phyloP scores from a whole-genome alignment of 2,113 vertebrate species.

The Crotalus horridus region DNA sequence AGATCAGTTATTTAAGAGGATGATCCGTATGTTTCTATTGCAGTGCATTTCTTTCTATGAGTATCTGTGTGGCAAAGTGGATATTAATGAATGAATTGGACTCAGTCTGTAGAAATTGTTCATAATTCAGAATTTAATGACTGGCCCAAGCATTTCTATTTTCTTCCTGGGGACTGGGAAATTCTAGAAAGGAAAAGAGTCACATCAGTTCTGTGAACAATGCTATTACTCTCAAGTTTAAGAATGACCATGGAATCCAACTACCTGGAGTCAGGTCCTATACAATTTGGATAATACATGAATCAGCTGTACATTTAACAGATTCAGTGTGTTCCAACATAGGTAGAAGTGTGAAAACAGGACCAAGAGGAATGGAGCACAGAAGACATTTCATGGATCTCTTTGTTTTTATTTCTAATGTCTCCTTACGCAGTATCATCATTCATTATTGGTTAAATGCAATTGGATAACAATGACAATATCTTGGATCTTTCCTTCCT shows the following conservation, averaged over 20 bases:
- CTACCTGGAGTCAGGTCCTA: not conserved
- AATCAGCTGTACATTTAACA: not conserved
- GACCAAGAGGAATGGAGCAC: not conserved
- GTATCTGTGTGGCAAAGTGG: not conserved
- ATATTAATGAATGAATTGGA: not conserved
- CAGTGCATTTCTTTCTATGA: not conserved
- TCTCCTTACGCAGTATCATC: no score
- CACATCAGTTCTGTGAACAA: not conserved
- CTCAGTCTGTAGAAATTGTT: not conserved
- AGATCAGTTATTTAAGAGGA: not conserved
- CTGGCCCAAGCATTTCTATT: not conserved
- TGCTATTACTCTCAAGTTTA: not conserved
- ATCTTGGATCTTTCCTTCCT: no score
- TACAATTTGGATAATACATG: not conserved
- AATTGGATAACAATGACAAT: not conserved
- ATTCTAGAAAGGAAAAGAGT: not conserved
- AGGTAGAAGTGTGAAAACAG: not conserved
- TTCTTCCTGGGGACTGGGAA: not conserved
- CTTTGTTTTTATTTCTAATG: not conserved
- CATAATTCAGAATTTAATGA: not conserved
- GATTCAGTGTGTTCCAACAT: not conserved
- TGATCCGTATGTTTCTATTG: not conserved
- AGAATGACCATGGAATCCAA: not conserved
- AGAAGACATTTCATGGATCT: not conserved
- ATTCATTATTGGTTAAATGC: not conserved